A percentile compares a stretch with the other conserved stretches of the same genome.
These are phyloP conservation scores for Pogonophryne albipinna DNA, from an alignment of 2,797 vertebrate genomes.

Conservation along the genomic window DNA sequence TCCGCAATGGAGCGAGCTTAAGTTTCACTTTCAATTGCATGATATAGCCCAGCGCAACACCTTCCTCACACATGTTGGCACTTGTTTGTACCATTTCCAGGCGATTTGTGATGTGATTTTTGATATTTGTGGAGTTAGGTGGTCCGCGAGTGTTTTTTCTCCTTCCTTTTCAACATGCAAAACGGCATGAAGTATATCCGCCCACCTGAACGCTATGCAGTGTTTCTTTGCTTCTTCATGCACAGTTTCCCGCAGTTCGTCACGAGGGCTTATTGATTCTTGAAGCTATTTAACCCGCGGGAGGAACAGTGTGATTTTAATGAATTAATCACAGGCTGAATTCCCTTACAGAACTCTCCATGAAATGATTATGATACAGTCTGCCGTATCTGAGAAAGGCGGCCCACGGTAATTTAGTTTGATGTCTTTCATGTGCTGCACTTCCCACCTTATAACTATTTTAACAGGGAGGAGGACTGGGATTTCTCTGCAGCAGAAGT, in stretches of 20 bases:
- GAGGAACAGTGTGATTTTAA: conserved; percentile 39
- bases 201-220: not conserved
- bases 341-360: conserved; percentile 47
- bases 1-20: too few species aligned
- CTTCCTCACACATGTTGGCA: too few species aligned
- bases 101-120: too few species aligned
- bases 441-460: conserved; percentile 63
- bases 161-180: not conserved
- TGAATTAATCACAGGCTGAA: conserved; percentile 54
- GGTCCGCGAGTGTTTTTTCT: too few species aligned
- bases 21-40: too few species aligned
- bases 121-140: too few species aligned
- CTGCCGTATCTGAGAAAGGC: conserved; percentile 34
- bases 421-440: conserved; percentile 64
- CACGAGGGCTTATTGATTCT: conserved; percentile 43
- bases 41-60: too few species aligned
- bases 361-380: conserved; percentile 72
- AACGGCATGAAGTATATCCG: not conserved
- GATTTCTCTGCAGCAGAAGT: conserved; percentile 77
- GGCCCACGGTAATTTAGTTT: conserved; percentile 49
- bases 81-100: too few species aligned
- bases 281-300: conserved; percentile 39
- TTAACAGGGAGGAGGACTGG: conserved; percentile 57
- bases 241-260: conserved; percentile 11
- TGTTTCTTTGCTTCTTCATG: too few species aligned